Base-by-base conservation (phyloP, 2,113 vertebrate species). In the Corydoras sp. region DNA sequence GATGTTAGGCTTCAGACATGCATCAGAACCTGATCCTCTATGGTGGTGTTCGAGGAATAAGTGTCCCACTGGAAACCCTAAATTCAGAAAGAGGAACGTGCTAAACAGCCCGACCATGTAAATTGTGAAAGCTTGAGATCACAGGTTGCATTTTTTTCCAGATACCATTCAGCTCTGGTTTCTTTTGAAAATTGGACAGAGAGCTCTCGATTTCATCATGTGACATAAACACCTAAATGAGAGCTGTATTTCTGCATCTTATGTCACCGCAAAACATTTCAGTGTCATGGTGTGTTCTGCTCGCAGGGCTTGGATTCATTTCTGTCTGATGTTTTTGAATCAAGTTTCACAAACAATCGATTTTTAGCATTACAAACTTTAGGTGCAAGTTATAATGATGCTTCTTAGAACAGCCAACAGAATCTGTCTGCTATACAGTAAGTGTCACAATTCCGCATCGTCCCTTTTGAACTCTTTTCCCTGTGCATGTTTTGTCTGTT, bases 221-320 rank as follows among this genome's bases (percentile, higher is more conserved):
- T 76, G 69, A 70, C 65, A 73, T 69, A 69, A 71, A 69, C 66
- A 69, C 65, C 49, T 62, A 71, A 72, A 12, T 43, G 65, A 68
- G 49, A 76, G 58, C 32, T 73, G 32, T 79, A 76, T 79, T 79
- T 76, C 77, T 69, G 65, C 58, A 58, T 53, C 62, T 69, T 51
- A 79, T 76, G 70, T 66, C 62, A 76, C 51, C 70, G 62, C 66
- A 58, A 76, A 66, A 31, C 70, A 72, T 76, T 43, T 74, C 71
- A 55, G 68, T 62, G 61, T 48, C 58, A 31, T 66, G 24, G 0
- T 32, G 54, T 50, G 24, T 48, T 69, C 50, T 56, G 76, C 61
- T 8, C 62, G 30, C 60, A 43, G 6, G 9, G 56, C 9, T 35
- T 63, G 35, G 58, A 24, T 24, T 64, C 31, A 24, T 30, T n/a